Evolutionary conservation across 1,140 invertebrate genomes (phyloP), one percentile per base, ranked within the genome.

Genomic region (Caerostris darwini): DNA sequence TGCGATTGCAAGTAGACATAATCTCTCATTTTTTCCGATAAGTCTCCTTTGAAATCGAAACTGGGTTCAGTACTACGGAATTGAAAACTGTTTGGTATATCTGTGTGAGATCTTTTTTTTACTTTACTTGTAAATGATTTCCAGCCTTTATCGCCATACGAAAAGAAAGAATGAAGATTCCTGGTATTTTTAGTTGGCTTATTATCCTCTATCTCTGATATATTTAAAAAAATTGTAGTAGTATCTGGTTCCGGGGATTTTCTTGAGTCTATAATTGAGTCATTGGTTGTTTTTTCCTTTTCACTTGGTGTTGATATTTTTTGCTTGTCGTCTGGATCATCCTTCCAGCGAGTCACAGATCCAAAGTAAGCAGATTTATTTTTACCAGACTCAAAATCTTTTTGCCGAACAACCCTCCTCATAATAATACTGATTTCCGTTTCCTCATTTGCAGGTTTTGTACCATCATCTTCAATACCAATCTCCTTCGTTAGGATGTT

Each of bases 401-500:
- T 10, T 77, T 77, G 69, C 5, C 10, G 69, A 10, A 77, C 34
- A 50, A 34, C 12, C 34, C 34, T 50, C 50, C 69, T 19, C 19
- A 77, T 8, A 14, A 77, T 10, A 77, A 77, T 77, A 10, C 34
- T 77, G 69, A 77, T 77, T 77, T 77, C 69, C 34, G 69, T 77
- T 77, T 77, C 69, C 50, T 77, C 69, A 53, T 77, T 50, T 2
- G 69, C 69, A 12, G 69, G 69, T 3, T 12, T 77, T 7, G 12
- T 50, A 34, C 7, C 5, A 4, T 34, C 8, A 5, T 10, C 10
- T 10, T 77, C 69, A 50, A 12, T 12, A 50, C 7, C 69, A 5
- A 77, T 12, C 3, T 34, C 69, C 34, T 34, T 34, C 12, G 69
- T 77, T 53, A 77, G 10, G 12, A 50, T 7, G 10, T 34, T 77